phyloP scores from a whole-genome alignment of 2,888 invertebrate genomes.

The Drosophila parthenogenetica region DNA sequence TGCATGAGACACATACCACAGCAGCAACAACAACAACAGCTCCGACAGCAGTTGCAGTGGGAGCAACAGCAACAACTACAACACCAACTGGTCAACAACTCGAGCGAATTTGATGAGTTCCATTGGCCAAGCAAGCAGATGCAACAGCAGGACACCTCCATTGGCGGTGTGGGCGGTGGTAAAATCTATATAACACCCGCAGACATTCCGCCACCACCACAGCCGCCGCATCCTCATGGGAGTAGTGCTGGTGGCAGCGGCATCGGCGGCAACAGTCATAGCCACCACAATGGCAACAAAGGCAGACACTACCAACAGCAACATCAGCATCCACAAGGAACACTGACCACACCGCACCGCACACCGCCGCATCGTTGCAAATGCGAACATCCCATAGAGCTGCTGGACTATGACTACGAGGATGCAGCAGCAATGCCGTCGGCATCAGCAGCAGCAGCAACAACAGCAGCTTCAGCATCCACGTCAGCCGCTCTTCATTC shows the following conservation, averaged over 20 bases:
- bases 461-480: slow-evolving; percentile 26
- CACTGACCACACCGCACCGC: slow-evolving; percentile 57
- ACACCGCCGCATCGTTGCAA: slow-evolving; percentile 73
- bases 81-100: slow-evolving; percentile 66
- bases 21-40: slow-evolving; percentile 46
- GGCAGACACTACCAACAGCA: slow-evolving; percentile 50
- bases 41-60: slow-evolving; percentile 47
- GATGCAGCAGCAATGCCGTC: slow-evolving; percentile 47
- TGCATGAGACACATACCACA: slow-evolving; percentile 52
- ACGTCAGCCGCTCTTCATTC: slow-evolving; percentile 36
- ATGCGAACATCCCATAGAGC: slow-evolving; percentile 74
- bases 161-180: slow-evolving; percentile 40
- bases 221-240: slow-evolving; percentile 63
- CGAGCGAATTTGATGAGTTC: slow-evolving; percentile 74
- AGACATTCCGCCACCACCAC: slow-evolving; percentile 82
- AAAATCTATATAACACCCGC: slow-evolving; percentile 82
- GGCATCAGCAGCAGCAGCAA: slow-evolving; percentile 36
- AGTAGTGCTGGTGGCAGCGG: slow-evolving; percentile 4
- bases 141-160: slow-evolving; percentile 31
- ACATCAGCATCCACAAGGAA: slow-evolving; percentile 50
- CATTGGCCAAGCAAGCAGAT: slow-evolving; percentile 73
- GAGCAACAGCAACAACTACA: slow-evolving; percentile 57
- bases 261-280: slow-evolving; percentile 55
- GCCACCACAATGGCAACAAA: slow-evolving; percentile 67
- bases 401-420: slow-evolving; percentile 69